Evolutionary conservation across 2,113 vertebrate genomes (phyloP), one percentile per base, ranked within the genome.

Genomic region (Sapayoa aenigma): DNA sequence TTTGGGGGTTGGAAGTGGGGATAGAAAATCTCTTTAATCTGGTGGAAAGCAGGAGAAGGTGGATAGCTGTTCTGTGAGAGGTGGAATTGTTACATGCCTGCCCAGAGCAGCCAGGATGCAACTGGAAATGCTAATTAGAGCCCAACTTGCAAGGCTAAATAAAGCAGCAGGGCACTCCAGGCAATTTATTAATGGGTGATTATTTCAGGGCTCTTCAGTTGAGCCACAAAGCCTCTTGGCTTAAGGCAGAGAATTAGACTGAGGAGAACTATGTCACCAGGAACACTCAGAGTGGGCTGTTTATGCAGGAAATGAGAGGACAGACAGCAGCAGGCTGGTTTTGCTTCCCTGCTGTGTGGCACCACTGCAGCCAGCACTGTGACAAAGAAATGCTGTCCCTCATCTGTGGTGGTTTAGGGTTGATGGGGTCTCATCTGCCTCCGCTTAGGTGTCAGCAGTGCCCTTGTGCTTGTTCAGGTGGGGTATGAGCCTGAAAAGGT

Each of bases 151-250:
- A 23, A 86, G 77, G 65, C 77, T 92, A 85, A 95, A 86, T 82
- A 90, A 93, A 95, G 75, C 81, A 85, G 52, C 63, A 71, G 81
- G 90, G 50, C 88, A 94, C 81, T 94, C 71, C 88, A 87, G 85
- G 87, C 80, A 63, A 37, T 83, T 66, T 77, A 80, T 93, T 95
- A 94, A 84, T 59, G 83, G 87, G 39, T 85, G 86, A 56, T 94
- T 82, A 90, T 87, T 87, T 76, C 82, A 59, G 80, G 60, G 35
- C 81, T 84, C 84, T 76, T 95, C 73, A 58, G 42, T 15, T 27
- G 67, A 78, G 81, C 39, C 17, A 9, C 1, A 6, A 60, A 93
- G 41, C 42, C 49, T 60, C 47, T 39, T 71, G 71, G 79, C 67
- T 90, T 81, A 76, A 94, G 90, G 91, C 87, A 69, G 50, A 23